Evolutionary conservation across 1,140 invertebrate genomes (phyloP), one percentile per base, ranked within the genome.

Genomic region (Thalassaphorura encarpata): DNA sequence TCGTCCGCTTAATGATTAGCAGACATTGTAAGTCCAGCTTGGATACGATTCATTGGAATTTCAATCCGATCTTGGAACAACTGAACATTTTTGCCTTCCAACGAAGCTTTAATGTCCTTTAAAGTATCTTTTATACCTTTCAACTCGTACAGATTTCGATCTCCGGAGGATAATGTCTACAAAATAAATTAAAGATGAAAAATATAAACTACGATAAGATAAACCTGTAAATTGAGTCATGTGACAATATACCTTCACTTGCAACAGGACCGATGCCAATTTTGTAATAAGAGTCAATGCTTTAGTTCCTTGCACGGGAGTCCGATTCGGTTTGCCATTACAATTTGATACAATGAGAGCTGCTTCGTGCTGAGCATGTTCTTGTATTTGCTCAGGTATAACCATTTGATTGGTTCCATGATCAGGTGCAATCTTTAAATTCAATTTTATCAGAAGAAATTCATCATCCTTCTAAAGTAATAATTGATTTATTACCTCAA

Each of bases 111-210:
- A 29, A 96, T 89, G 67, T 92, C 85, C 65, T 86, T 81, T 71
- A 97, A 82, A 24, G 90, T 91, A 29, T 90, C 90, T 76, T 94
- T 85, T 13, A 97, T 75, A 27, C 95, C 88, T 72, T 91, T 88
- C 51, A 94, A 75, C 71, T 96, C 90, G 73, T 94, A 91, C 3
- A 86, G 83, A 73, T 88, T 92, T 69, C 87, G 80, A 70, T 94
- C 87, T 41, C 84, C 87, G 72, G 90, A 87, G 11, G 87, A 85
- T 56, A 97, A 76, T 70, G 83, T 89, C 81, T 85, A 69, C 24
- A 36, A n/a, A 36, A n/a, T n/a, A n/a, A n/a, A n/a, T n/a, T n/a
- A n/a, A n/a, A n/a, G n/a, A n/a, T n/a, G n/a, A n/a, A n/a, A n/a
- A n/a, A n/a, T n/a, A n/a, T n/a, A 71, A 36, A 33, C 8, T 31